These are phyloP conservation scores for Junonia oenone DNA, from an alignment of 2,888 invertebrate genomes.

Conservation along the genomic window DNA sequence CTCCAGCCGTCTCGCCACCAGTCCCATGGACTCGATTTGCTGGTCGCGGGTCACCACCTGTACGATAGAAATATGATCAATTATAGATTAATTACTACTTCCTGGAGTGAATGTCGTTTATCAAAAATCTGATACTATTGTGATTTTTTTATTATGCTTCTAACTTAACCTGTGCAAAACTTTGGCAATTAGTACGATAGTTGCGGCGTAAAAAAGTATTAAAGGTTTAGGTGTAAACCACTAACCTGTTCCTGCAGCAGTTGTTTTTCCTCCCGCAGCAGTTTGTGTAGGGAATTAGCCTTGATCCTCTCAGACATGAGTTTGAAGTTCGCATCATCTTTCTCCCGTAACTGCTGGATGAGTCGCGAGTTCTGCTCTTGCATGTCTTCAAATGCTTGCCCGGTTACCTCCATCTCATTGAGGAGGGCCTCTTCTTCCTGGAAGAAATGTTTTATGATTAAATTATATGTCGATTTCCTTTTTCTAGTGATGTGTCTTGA, in stretches of 20 bases:
- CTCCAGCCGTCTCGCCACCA: constrained; percentile 94
- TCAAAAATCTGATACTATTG: too few relatives aligned
- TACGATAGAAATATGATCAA: too few relatives aligned
- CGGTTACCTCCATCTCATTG: constrained; percentile 99
- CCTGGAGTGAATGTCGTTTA: too few relatives aligned
- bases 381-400: constrained; percentile 99
- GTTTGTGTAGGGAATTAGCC: constrained; percentile 95
- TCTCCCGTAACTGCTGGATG: constrained; percentile 96
- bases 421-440: constrained; percentile 96
- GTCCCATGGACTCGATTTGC: constrained; percentile 96
- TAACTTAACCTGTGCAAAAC: too few relatives aligned
- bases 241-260: constrained; percentile 91
- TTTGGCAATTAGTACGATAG: too few relatives aligned
- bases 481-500: too few relatives aligned
- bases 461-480: too few relatives aligned
- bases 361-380: constrained; percentile 98
- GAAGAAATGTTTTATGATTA: too few relatives aligned
- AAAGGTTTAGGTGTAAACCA: too few relatives aligned
- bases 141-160: too few relatives aligned
- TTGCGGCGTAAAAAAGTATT: neutral
- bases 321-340: constrained; percentile 99
- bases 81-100: too few relatives aligned
- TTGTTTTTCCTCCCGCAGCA: constrained; percentile 96
- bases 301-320: constrained; percentile 98
- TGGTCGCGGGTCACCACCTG: constrained; percentile 88